Base-by-base conservation (phyloP, 1,140 invertebrate species). In the Ceratosolen solmsi region DNA sequence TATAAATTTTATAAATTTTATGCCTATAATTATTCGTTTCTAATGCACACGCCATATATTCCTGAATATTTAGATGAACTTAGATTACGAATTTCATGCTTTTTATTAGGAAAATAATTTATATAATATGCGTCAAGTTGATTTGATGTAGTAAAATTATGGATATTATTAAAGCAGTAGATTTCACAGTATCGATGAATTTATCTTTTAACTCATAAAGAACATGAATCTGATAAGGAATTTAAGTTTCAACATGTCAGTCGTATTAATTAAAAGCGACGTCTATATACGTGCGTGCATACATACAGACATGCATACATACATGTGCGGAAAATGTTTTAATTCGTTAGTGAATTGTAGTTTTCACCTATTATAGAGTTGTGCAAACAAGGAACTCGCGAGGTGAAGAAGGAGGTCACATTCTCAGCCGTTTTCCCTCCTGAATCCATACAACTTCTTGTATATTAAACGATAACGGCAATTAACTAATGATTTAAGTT, bases 311-410 rank as follows among this genome's bases (percentile, higher is more conserved):
- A n/a, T n/a, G 22, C 46, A 33, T 1, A 27, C 4, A 30, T 30
- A 13, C n/a, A 20, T 33, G 49, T 78, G 65, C 13, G n/a, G 9
- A 17, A 49, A 68, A 49, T 78, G 60, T 41, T 51, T 68, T 78
- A 68, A 78, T 78, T 78, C 38, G 51, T 78, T 78, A 78, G 20
- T 20, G 46, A 68, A 51, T 30, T 78, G 60, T 68, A 78, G 49
- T 68, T 68, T 36, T 15, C 27, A 68, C n/a, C 46, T 65, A 17
- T 25, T 22, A 22, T 68, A 51, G 36, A 20, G 13, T 49, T 15
- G n/a, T 54, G 3, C 13, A 46, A 65, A 33, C 30, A 36, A 65
- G 17, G 0, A 65, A 33, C 11, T 65, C 49, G 49, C 71, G 49
- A 30, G 30, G 30, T 30, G 33, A 33, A 63, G 30, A 76, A 76